Evolutionary conservation across 2,113 vertebrate species (phyloP), one percentile per base, ranked within the genome.

Genomic region (Neolamprologus variostigma): DNA sequence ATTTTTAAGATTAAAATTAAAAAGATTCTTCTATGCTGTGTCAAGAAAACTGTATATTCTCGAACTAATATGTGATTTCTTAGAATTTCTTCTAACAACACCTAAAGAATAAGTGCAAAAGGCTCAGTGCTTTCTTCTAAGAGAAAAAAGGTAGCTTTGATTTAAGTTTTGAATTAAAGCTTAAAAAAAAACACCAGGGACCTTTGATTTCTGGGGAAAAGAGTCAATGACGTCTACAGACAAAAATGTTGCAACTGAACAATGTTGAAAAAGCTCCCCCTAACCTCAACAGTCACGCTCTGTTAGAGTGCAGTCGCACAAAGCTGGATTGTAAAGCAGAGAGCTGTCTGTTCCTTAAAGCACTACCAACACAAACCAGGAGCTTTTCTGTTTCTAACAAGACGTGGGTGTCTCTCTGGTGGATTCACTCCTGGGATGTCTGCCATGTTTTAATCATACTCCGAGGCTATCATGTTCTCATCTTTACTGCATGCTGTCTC

Each of bases 361-460:
- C 26, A 78, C 73, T 33, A 78, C 45, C 26, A 78, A 31, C 73
- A 51, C 59, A 61, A 73, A 78, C n/a, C 63, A 71, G 68, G 26
- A 83, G 81, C 76, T 61, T 78, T 21, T 84, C 80, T 79, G 45
- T 40, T 76, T 81, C 71, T 37, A 68, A 68, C 12, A 9, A 81
- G 87, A 87, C 59, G 90, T 89, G 90, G 85, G 89, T 31, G 89
- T 90, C 85, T 91, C 84, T 92, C 87, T 86, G 86, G 63, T 87
- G 84, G 81, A 88, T 91, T 87, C 78, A 66, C 87, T 83, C 40
- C 88, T 85, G 71, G 86, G 86, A 89, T 16, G 21, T 17, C 82
- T 79, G 90, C 91, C 91, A 88, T 83, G 80, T 78, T 87, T 86
- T 89, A 81, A 89, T 91, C 57, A 79, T 81, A 82, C 40, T 35